Percentiles rank a stretch among this genome's conserved stretches.
Evolutionary conservation across 2,113 vertebrate species (phyloP).

Genomic region (Myocastor coypus): DNA sequence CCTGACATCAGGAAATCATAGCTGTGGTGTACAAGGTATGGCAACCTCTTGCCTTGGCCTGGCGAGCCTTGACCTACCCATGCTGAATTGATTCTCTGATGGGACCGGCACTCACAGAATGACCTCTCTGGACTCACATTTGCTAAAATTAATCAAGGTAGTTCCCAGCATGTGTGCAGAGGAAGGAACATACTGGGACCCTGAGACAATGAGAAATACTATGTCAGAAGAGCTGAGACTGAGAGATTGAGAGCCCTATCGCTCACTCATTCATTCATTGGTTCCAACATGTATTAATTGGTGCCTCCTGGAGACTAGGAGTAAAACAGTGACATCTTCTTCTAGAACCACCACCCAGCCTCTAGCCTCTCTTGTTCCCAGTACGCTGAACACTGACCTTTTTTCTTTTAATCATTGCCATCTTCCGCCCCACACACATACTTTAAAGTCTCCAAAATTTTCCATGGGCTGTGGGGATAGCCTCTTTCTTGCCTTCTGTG

Average conservation of each 20-base stretch:
- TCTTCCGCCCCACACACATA: not conserved
- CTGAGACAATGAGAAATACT: not conserved
- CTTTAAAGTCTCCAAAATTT: not conserved
- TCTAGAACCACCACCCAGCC: not conserved
- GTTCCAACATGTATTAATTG: not conserved
- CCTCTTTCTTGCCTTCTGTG: not conserved
- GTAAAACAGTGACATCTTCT: not conserved
- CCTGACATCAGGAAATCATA: accelerated
- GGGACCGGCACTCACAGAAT: not conserved
- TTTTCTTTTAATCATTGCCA: not conserved
- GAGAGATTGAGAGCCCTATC: not conserved
- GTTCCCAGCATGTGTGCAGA: not conserved
- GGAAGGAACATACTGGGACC: not conserved
- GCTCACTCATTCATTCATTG: not conserved
- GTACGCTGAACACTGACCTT: not conserved
- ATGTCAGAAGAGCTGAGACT: not conserved
- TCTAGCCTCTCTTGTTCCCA: not conserved
- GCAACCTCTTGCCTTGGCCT: not conserved
- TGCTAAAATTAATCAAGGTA: not conserved
- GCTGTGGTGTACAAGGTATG: not conserved
- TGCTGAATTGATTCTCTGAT: not conserved
- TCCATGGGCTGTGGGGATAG: not conserved
- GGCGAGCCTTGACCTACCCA: not conserved
- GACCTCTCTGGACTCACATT: not conserved
- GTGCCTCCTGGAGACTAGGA: not conserved